Conservation (phyloP, 2,113 vertebrate genomes). For the Campylomormyrus numenius region DNA sequence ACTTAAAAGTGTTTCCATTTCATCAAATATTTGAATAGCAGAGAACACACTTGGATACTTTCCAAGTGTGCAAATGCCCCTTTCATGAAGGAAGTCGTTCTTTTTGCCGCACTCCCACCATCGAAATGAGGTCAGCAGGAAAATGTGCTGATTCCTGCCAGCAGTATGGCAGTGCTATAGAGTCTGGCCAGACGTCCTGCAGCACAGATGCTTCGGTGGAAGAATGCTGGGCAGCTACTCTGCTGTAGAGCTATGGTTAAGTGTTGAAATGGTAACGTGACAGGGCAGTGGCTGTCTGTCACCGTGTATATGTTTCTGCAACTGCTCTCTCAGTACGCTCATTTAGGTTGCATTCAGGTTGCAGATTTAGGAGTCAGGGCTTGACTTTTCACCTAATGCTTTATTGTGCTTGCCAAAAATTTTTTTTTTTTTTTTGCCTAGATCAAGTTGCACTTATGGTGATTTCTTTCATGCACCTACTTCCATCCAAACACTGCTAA, state of each 20-base stretch:
- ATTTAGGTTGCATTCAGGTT: neutral
- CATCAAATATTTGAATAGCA: conserved; percentile 10
- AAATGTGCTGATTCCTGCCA: neutral
- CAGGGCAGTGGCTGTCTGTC: neutral
- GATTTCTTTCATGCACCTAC: neutral
- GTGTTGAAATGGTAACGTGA: neutral
- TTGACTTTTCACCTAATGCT: neutral
- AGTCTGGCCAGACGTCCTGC: neutral
- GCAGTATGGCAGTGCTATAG: neutral
- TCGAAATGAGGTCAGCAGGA: conserved; percentile 7
- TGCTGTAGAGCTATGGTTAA: neutral
- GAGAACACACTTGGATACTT: neutral
- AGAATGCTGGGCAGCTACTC: neutral
- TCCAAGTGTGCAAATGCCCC: neutral
- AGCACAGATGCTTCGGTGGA: neutral
- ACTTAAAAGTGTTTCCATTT: conserved; percentile 1
- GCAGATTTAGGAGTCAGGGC: neutral
- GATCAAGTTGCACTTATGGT: neutral
- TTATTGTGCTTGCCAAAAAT: neutral
- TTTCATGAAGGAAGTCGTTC: neutral
- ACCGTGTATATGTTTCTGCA: neutral
- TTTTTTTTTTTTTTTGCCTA: neutral
- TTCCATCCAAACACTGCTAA: neutral
- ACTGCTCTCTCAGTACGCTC: neutral
- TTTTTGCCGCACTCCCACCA: neutral